Evolutionary conservation across 2,797 vertebrate species (phyloP).

Genomic region (Heliangelus exortis): DNA sequence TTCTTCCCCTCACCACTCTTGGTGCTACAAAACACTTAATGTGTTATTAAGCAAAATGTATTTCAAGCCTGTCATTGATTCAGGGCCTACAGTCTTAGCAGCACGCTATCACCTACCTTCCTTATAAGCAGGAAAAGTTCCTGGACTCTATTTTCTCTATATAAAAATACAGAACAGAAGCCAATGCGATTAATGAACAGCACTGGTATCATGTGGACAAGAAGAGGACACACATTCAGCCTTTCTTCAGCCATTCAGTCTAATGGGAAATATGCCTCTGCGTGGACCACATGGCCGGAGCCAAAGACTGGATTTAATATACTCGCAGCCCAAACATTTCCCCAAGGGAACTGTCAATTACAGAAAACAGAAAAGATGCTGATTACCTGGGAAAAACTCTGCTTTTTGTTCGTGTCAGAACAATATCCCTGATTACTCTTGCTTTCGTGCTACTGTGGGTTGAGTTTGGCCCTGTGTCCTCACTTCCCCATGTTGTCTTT

Average conservation of each 20-base stretch:
- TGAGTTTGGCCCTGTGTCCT: background rate
- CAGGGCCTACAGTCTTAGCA: background rate
- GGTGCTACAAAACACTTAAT: background rate
- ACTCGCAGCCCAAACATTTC: background rate
- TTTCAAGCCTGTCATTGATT: constrained; percentile 10
- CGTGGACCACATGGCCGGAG: background rate
- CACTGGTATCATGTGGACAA: background rate
- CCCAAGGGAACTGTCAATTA: background rate
- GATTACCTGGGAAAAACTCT: constrained; percentile 36
- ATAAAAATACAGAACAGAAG: constrained; percentile 29
- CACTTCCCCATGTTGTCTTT: constrained; percentile 9
- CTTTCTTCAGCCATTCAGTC: constrained; percentile 1
- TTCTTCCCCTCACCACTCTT: background rate
- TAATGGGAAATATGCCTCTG: background rate
- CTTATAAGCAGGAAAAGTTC: background rate
- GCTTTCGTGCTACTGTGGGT: background rate
- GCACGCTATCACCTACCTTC: background rate
- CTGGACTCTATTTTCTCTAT: background rate
- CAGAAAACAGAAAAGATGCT: constrained; percentile 14
- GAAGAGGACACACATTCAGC: background rate
- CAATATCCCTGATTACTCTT: constrained; percentile 7
- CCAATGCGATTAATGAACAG: background rate
- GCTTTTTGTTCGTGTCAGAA: constrained; percentile 23
- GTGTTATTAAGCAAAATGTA: background rate
- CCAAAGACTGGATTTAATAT: background rate